Evolutionary conservation across 1,140 invertebrate species (phyloP).

Genomic region (Sesamia nonagrioides): DNA sequence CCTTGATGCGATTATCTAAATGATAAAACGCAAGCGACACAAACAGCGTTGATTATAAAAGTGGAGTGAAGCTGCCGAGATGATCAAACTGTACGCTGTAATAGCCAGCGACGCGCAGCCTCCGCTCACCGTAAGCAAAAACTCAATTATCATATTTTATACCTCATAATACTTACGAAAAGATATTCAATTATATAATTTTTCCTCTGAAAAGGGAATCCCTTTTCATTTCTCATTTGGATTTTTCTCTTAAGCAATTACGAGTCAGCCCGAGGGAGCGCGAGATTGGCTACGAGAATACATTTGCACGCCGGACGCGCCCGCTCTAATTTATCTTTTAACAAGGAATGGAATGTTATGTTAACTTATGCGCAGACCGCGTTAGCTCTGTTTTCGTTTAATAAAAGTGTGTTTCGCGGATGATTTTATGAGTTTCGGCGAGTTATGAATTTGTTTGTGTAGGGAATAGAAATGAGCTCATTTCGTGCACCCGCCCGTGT

Average conservation of each 20-base stretch:
- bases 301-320: slow-evolving; percentile 69
- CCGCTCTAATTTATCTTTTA: slow-evolving; percentile 81
- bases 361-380: slow-evolving; percentile 81
- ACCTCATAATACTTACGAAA: slow-evolving; percentile 87
- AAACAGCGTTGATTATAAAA: slow-evolving; percentile 41
- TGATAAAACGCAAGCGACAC: slow-evolving; percentile 25
- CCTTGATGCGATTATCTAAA: slow-evolving; percentile 14
- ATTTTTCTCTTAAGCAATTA: slow-evolving; percentile 88
- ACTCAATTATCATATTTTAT: slow-evolving; percentile 88
- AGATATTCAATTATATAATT: slow-evolving; percentile 88
- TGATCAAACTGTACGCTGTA: too few species aligned
- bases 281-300: slow-evolving; percentile 78
- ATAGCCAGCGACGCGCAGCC: slow-evolving; percentile 32
- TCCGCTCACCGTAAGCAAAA: slow-evolving; percentile 78
- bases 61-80: slow-evolving; percentile 16
- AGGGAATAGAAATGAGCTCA: slow-evolving; percentile 84
- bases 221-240: slow-evolving; percentile 88
- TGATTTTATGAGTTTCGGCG: slow-evolving; percentile 82
- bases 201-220: slow-evolving; percentile 85
- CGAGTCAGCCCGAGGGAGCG: slow-evolving; percentile 75
- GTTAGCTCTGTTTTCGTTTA: slow-evolving; percentile 83
- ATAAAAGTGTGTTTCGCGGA: slow-evolving; percentile 82
- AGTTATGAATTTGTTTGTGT: slow-evolving; percentile 80
- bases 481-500: slow-evolving; percentile 66
- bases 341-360: slow-evolving; percentile 81